These are phyloP conservation scores for Pangasius larnaudii DNA, from an alignment of 2,797 vertebrate species.

Conservation along the genomic window DNA sequence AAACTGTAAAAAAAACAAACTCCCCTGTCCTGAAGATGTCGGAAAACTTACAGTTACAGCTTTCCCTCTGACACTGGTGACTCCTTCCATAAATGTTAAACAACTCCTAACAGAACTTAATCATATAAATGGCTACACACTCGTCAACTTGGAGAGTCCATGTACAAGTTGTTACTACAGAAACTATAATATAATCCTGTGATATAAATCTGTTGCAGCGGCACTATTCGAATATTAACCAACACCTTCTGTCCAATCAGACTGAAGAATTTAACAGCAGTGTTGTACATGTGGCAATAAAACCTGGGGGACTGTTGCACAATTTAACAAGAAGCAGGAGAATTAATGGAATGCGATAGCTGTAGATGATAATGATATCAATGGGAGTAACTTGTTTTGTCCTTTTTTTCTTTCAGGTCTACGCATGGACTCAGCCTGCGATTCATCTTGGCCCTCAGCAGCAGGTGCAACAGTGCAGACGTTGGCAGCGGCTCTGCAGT, in stretches of 20 bases:
- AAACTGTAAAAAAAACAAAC: too few species aligned
- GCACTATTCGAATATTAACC: not conserved
- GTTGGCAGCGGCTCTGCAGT: conserved; percentile 26
- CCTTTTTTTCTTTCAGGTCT: not conserved
- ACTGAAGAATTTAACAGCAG: not conserved
- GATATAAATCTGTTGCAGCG: not conserved
- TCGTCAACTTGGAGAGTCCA: too few species aligned
- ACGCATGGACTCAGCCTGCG: not conserved
- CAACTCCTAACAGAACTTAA: too few species aligned
- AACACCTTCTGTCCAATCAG: not conserved
- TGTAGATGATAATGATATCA: not conserved
- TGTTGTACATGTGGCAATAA: too few species aligned
- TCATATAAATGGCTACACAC: too few species aligned
- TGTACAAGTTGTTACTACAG: too few species aligned
- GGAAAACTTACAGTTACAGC: too few species aligned
- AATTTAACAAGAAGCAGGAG: not conserved
- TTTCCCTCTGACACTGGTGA: too few species aligned
- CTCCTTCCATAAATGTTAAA: too few species aligned
- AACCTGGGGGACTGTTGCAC: not conserved
- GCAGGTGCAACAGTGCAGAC: conserved; percentile 44
- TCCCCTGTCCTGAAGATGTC: too few species aligned
- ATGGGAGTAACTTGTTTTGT: not conserved
- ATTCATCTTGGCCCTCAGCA: conserved; percentile 10
- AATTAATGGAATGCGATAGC: not conserved
- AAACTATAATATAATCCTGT: too few species aligned